Percentiles rank a stretch among this genome's conserved stretches.
Conservation (phyloP, 2,113 vertebrate species). For the Campylomormyrus tamandua region DNA sequence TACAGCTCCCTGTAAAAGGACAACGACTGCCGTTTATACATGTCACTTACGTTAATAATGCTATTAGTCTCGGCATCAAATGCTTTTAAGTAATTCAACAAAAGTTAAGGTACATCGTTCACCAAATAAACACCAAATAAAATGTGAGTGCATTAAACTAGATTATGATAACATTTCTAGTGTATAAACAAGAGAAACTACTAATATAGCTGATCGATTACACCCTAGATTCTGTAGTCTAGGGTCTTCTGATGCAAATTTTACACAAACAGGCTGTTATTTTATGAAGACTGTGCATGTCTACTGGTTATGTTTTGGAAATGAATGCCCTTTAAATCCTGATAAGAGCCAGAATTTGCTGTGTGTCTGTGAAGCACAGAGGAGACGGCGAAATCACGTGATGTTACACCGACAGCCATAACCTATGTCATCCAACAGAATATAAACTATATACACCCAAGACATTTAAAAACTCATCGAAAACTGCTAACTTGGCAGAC, state of each 20-base stretch:
- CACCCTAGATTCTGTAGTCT: neutral
- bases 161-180: neutral
- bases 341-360: neutral
- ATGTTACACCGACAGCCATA: neutral
- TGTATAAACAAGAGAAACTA: neutral
- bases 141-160: neutral
- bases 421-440: neutral
- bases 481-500: neutral
- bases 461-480: neutral
- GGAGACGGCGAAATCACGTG: neutral
- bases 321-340: neutral
- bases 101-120: neutral
- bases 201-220: neutral
- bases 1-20: constrained; percentile 80
- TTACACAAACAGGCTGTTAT: neutral
- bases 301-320: neutral
- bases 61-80: neutral
- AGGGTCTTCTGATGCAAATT: neutral
- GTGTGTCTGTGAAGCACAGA: neutral
- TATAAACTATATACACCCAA: neutral
- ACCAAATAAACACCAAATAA: neutral
- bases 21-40: neutral
- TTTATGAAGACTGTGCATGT: neutral
- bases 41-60: neutral
- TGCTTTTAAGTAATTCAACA: neutral